phyloP scores from a whole-genome alignment of 2,888 invertebrate species.

The Torymus texanus region DNA sequence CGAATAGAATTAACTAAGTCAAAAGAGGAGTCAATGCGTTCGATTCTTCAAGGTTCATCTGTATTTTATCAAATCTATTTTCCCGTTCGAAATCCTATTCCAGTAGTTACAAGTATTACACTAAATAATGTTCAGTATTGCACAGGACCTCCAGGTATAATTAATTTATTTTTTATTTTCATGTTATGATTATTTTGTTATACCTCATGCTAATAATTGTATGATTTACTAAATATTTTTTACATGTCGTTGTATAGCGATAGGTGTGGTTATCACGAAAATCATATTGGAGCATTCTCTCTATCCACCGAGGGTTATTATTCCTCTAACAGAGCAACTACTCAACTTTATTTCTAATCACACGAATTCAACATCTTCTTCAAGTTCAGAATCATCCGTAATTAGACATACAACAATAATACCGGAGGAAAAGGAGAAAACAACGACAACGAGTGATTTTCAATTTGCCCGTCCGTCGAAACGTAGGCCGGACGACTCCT shows the following conservation, averaged over 20 bases:
- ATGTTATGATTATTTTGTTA: not conserved
- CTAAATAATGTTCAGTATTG: slow-evolving; percentile 67
- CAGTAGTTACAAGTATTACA: slow-evolving; percentile 64
- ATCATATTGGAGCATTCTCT: slow-evolving; percentile 72
- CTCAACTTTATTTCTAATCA: slow-evolving; percentile 22
- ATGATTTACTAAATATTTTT: not conserved
- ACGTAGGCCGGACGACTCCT: slow-evolving; percentile 14
- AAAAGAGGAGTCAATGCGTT: slow-evolving; percentile 63
- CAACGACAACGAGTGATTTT: not conserved
- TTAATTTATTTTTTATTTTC: not conserved
- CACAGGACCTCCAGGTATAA: slow-evolving; percentile 65
- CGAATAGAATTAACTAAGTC: slow-evolving; percentile 66
- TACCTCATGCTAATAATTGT: too few species aligned
- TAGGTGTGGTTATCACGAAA: slow-evolving; percentile 67
- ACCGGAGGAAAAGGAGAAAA: slow-evolving; percentile 35
- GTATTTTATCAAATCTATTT: slow-evolving; percentile 68
- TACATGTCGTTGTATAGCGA: slow-evolving; percentile 53
- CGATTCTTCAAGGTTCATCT: slow-evolving; percentile 63
- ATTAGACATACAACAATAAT: not conserved
- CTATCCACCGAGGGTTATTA: slow-evolving; percentile 64
- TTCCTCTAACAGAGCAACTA: slow-evolving; percentile 47
- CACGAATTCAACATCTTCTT: not conserved
- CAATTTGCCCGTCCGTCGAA: slow-evolving; percentile 8
- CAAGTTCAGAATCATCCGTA: too few species aligned
- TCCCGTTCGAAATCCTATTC: slow-evolving; percentile 67